Conservation (phyloP, 2,888 invertebrate genomes). For the Brachylomia viminalis region DNA sequence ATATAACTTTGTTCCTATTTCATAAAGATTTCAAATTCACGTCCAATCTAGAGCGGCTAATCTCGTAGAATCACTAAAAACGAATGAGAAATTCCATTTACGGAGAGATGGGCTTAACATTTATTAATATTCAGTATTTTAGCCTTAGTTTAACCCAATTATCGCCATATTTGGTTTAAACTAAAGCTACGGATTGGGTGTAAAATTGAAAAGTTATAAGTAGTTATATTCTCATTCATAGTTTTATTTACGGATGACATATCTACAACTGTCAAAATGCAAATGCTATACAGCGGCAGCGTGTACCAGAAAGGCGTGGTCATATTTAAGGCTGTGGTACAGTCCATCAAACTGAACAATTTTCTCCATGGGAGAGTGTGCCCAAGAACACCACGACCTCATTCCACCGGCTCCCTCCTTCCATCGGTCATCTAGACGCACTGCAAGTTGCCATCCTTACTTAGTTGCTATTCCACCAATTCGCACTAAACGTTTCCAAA, state of each 20-base stretch:
- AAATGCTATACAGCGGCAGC: background rate
- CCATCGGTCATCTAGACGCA: too few relatives aligned
- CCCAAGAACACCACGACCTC: too few relatives aligned
- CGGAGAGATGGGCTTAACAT: background rate
- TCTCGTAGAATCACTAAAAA: background rate
- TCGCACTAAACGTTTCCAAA: too few relatives aligned
- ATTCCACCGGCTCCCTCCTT: too few relatives aligned
- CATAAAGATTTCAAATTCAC: background rate
- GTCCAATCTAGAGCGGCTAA: background rate
- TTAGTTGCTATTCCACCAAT: too few relatives aligned
- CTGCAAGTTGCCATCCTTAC: too few relatives aligned
- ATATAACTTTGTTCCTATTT: background rate
- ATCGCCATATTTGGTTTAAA: background rate
- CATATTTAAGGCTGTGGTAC: background rate
- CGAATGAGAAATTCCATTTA: background rate
- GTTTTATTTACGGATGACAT: background rate
- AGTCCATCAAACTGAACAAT: background rate
- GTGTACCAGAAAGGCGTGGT: background rate
- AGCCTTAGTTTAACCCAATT: background rate
- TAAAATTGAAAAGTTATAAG: too few relatives aligned
- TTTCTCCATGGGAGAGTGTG: background rate
- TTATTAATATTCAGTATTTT: too few relatives aligned
- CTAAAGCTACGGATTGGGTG: too few relatives aligned
- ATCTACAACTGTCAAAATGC: background rate
- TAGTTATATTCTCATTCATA: too few relatives aligned